Percentiles rank a stretch among this genome's conserved stretches.
Evolutionary conservation across 2,113 vertebrate species (phyloP).

Genomic region (Oryzias melastigma): DNA sequence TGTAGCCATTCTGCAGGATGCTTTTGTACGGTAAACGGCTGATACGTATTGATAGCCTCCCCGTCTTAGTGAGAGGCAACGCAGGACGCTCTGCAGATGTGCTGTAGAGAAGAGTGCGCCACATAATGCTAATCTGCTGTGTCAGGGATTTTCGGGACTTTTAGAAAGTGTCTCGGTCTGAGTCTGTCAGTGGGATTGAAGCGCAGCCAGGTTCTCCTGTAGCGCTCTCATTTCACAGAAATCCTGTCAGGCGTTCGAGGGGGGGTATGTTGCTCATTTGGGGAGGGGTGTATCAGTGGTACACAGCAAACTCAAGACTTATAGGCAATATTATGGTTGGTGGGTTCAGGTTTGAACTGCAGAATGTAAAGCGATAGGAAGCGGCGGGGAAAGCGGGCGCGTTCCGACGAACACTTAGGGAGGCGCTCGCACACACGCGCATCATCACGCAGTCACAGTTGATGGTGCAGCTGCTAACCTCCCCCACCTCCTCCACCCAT

Average conservation of each 20-base stretch:
- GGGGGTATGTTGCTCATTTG: constrained; percentile 71
- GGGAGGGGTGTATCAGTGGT: constrained; percentile 65
- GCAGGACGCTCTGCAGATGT: constrained; percentile 72
- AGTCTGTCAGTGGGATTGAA: constrained; percentile 78
- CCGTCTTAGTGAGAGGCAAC: constrained; percentile 58
- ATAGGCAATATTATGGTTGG: constrained; percentile 65
- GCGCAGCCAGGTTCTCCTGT: constrained; percentile 77
- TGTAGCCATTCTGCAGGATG: constrained; percentile 51
- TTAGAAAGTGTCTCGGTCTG: constrained; percentile 77
- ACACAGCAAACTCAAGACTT: constrained; percentile 59
- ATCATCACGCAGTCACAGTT: constrained; percentile 67
- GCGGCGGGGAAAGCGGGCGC: constrained; percentile 45
- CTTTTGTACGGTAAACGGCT: constrained; percentile 63
- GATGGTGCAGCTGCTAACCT: constrained; percentile 72
- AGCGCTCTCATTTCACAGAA: constrained; percentile 77
- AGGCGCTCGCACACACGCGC: constrained; percentile 53
- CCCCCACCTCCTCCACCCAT: constrained; percentile 64
- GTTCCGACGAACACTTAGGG: constrained; percentile 42
- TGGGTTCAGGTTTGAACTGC: constrained; percentile 42
- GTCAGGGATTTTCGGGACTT: constrained; percentile 78
- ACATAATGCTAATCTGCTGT: constrained; percentile 77
- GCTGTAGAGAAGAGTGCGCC: constrained; percentile 70
- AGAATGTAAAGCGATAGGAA: constrained; percentile 41
- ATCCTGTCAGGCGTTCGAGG: constrained; percentile 72
- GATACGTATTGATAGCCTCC: constrained; percentile 64